phyloP scores from a whole-genome alignment of 2,113 vertebrate species.

The Chascanopsetta lugubris region DNA sequence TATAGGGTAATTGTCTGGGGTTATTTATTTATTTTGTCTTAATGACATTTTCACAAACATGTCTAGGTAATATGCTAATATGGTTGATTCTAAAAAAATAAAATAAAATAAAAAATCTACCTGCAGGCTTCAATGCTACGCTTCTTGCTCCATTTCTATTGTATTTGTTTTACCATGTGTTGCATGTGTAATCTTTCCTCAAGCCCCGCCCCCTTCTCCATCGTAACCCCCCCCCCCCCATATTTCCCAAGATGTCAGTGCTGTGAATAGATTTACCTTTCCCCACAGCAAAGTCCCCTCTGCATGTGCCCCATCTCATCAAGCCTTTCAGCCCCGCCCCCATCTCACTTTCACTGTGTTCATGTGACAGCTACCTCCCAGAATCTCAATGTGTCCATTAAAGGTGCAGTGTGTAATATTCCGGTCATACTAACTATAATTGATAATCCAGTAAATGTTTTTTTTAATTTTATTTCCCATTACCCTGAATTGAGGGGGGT shows the following conservation, averaged over 20 bases:
- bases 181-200: conserved; percentile 56
- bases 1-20: too few relatives aligned
- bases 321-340: conserved; percentile 48
- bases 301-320: conserved; percentile 35
- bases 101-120: conserved; percentile 56
- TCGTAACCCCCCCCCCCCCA: conserved; percentile 14
- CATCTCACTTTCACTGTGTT: conserved; percentile 28
- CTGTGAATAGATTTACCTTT: conserved; percentile 80
- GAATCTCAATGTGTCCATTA: conserved; percentile 20
- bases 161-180: conserved; percentile 60
- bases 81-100: too few relatives aligned
- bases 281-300: conserved; percentile 66
- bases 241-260: conserved; percentile 62
- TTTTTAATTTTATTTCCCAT: too few relatives aligned
- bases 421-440: too few relatives aligned
- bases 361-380: conserved; percentile 17
- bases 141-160: conserved; percentile 44
- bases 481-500: too few relatives aligned
- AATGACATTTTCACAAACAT: too few relatives aligned
- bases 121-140: conserved; percentile 63
- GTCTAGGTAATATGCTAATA: too few relatives aligned
- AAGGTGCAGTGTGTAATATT: too few relatives aligned
- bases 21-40: too few relatives aligned
- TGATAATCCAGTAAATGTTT: too few relatives aligned
- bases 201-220: conserved; percentile 49